Conservation (phyloP, 2,888 invertebrate genomes). For the Frankliniella intonsa region DNA sequence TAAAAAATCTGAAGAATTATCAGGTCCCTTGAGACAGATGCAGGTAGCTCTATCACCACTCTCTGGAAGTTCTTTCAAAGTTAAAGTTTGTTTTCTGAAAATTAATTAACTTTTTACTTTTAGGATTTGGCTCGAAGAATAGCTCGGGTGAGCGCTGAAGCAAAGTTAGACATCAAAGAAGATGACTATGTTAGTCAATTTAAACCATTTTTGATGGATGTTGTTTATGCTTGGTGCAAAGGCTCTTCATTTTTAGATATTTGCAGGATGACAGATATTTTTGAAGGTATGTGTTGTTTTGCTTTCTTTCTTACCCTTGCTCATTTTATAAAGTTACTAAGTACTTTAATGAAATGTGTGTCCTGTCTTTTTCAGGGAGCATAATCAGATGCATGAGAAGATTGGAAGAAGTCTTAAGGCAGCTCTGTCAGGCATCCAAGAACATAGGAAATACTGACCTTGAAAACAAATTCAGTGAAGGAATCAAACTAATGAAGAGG, state of each 20-base stretch:
- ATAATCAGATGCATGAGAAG: conserved; percentile 91
- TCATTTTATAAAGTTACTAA: not conserved
- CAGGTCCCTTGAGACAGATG: conserved; percentile 80
- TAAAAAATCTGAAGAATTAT: conserved; percentile 78
- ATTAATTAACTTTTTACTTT: conserved; percentile 57
- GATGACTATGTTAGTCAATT: conserved; percentile 88
- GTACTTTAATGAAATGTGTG: not conserved
- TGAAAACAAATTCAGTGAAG: conserved; percentile 92
- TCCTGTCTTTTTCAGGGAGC: conserved; percentile 53
- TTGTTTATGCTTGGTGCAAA: conserved; percentile 93
- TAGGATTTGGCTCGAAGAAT: conserved; percentile 89
- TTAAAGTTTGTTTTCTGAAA: conserved; percentile 52
- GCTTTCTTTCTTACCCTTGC: not conserved
- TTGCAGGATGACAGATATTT: conserved; percentile 94
- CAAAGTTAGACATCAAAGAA: conserved; percentile 82
- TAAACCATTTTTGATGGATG: conserved; percentile 94
- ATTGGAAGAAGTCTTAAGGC: conserved; percentile 92
- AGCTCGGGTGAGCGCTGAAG: conserved; percentile 79
- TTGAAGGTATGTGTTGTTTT: conserved; percentile 64
- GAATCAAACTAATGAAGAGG: conserved; percentile 85
- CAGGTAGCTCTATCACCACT: conserved; percentile 56
- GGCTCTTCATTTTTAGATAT: conserved; percentile 87
- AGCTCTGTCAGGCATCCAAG: conserved; percentile 93
- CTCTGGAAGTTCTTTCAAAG: not conserved
- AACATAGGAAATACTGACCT: conserved; percentile 94